These are phyloP conservation scores for Microplitis manilae DNA, from an alignment of 2,888 invertebrate genomes.

Conservation along the genomic window DNA sequence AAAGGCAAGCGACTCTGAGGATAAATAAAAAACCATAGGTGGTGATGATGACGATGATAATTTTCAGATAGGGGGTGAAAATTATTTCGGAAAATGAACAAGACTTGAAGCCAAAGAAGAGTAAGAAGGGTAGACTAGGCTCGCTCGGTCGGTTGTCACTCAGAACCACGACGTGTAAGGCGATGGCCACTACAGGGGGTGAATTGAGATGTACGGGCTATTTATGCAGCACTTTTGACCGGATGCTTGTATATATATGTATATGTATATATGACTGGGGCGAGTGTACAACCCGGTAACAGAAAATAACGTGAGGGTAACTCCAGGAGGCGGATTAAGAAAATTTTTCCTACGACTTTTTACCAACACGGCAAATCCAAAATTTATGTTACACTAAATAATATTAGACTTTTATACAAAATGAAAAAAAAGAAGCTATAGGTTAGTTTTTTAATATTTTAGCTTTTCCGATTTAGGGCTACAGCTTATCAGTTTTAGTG, in stretches of 20 bases:
- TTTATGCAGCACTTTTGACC: conserved; percentile 66
- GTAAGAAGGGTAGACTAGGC: conserved; percentile 11
- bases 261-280: not conserved
- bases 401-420: not conserved
- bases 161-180: conserved; percentile 45
- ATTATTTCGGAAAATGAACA: conserved; percentile 10
- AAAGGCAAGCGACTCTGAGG: not conserved
- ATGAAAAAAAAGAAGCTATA: not conserved
- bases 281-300: not conserved
- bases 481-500: not conserved
- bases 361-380: not conserved
- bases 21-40: conserved; percentile 7
- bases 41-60: not conserved
- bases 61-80: not conserved
- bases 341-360: not conserved
- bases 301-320: conserved; percentile 4
- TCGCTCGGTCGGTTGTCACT: conserved; percentile 37
- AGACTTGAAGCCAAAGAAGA: not conserved
- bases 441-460: not conserved
- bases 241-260: conserved; percentile 49
- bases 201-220: conserved; percentile 65
- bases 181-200: conserved; percentile 49
- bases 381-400: not conserved
- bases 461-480: not conserved
- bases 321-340: not conserved